phyloP scores from a whole-genome alignment of 92 coral and sea anemone species.

The Epizoanthus ramosus region DNA sequence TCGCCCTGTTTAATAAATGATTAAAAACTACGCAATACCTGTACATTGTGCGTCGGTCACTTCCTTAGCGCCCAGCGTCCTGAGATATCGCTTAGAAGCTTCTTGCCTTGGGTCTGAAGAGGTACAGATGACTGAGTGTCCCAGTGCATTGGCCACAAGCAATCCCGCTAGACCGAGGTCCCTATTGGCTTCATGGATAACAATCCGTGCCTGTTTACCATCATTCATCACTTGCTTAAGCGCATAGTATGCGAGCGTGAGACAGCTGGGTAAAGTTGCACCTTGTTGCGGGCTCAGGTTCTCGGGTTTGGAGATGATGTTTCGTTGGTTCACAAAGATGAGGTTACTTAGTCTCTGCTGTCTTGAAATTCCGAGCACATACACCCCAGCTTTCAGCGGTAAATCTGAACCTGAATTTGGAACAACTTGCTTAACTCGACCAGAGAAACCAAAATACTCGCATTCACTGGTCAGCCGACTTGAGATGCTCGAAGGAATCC shows the following conservation, averaged over 20 bases:
- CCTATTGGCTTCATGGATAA: slow-evolving; percentile 46
- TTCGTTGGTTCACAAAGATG: slow-evolving; percentile 31
- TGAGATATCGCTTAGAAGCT: slow-evolving; percentile 35
- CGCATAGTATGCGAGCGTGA: slow-evolving; percentile 33
- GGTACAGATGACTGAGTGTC: slow-evolving; percentile 23
- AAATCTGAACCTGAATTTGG: neutral
- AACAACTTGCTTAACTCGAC: slow-evolving; percentile 21
- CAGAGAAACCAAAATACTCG: slow-evolving; percentile 44
- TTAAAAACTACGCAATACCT: neutral
- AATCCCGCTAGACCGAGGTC: slow-evolving; percentile 40
- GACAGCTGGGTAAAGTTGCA: slow-evolving; percentile 46
- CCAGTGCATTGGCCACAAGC: slow-evolving; percentile 48
- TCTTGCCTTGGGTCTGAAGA: slow-evolving; percentile 25
- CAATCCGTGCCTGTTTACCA: neutral
- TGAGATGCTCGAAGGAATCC: slow-evolving; percentile 36
- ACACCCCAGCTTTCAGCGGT: slow-evolving; percentile 35
- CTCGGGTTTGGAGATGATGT: slow-evolving; percentile 38
- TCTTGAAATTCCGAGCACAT: slow-evolving; percentile 46
- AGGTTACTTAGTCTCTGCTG: slow-evolving; percentile 31
- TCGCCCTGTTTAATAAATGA: no score
- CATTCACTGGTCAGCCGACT: neutral
- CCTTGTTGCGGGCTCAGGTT: slow-evolving; percentile 48
- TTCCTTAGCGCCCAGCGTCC: slow-evolving; percentile 8
- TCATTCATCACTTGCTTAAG: slow-evolving; percentile 22
- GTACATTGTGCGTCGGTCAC: slow-evolving; percentile 24